Conservation (phyloP, 2,888 invertebrate species). For the Eumacrocentrus americanus region DNA sequence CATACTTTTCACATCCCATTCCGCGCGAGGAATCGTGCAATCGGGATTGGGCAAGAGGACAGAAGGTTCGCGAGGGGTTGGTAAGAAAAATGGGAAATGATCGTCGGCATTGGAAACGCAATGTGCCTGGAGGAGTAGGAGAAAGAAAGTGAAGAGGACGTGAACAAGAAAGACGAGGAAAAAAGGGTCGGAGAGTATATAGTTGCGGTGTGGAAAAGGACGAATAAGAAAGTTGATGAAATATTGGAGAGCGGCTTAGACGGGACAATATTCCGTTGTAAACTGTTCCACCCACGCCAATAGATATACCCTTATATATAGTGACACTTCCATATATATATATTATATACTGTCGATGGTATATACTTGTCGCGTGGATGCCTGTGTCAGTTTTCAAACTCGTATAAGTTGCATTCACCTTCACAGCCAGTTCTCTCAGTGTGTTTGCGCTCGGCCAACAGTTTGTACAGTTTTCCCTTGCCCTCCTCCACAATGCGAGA, state of each 20-base stretch:
- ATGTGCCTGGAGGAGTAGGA: neutral
- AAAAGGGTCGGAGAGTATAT: conserved; percentile 11
- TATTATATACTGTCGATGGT: neutral
- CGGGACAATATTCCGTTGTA: conserved; percentile 60
- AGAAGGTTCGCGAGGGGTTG: conserved; percentile 2
- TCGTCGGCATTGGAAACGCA: conserved; percentile 29
- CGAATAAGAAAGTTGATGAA: conserved; percentile 59
- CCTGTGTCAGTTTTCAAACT: conserved; percentile 21
- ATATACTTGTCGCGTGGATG: conserved; percentile 3
- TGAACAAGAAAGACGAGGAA: conserved; percentile 17
- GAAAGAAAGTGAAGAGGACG: conserved; percentile 16
- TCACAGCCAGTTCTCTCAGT: neutral
- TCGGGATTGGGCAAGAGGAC: conserved; percentile 21
- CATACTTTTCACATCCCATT: conserved; percentile 47
- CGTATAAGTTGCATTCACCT: conserved; percentile 16
- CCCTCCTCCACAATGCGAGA: neutral
- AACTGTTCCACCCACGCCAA: conserved; percentile 51
- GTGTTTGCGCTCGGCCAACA: neutral
- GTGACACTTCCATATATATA: conserved; percentile 22
- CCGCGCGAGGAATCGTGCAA: conserved; percentile 24
- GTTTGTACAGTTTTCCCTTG: conserved; percentile 1
- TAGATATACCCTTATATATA: conserved; percentile 44
- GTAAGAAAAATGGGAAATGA: conserved; percentile 1
- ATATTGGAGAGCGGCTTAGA: conserved; percentile 60
- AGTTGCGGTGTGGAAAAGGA: conserved; percentile 42